Evolutionary conservation across 2,888 invertebrate genomes (phyloP), one percentile per base, ranked within the genome.

Genomic region (Andrena marginata): DNA sequence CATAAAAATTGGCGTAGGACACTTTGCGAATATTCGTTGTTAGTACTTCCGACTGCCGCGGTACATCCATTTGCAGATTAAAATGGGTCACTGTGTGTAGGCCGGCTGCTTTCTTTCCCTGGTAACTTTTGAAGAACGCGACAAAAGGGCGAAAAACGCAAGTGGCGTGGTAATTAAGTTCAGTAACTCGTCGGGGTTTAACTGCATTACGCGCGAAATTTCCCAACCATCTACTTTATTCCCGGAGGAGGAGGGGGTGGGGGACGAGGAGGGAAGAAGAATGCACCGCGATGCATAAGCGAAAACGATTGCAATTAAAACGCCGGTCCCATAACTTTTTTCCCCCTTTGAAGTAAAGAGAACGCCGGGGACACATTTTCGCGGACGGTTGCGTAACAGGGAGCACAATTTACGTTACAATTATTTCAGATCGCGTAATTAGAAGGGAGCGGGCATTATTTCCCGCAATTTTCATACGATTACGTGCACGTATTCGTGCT

Each of bases 161-260:
- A 71, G 54, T 62, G 48, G 31, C 48, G 51, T 31, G 33, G 60
- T 29, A 60, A 78, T 78, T 49, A 78, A 67, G 42, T 67, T 71
- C 54, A 35, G 62, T n/a, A 26, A 68, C 62, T 75, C 48, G 60
- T 62, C 4, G 35, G 48, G n/a, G 31, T 48, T 78, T 51, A 67
- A 71, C 70, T 65, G 60, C 51, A 62, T 80, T 77, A 65, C 64
- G 65, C 60, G 31, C 4, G 59, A 80, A 71, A 67, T 67, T 78
- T 67, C 54, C 54, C 70, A 20, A 49, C 23, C 77, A 20, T 60
- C 59, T 77, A 31, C 67, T 68, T 62, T 42, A 67, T 62, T 78
- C 62, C 49, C 73, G 67, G 33, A 51, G 42, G 6, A n/a, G n/a
- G n/a, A n/a, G n/a, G n/a, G n/a, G n/a, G n/a, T n/a, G 16, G 31